A percentile compares a stretch with the other conserved stretches of the same genome.
Evolutionary conservation across 53 echinoderm and acorn worm species (phyloP).

Genomic region (Antedon mediterranea): DNA sequence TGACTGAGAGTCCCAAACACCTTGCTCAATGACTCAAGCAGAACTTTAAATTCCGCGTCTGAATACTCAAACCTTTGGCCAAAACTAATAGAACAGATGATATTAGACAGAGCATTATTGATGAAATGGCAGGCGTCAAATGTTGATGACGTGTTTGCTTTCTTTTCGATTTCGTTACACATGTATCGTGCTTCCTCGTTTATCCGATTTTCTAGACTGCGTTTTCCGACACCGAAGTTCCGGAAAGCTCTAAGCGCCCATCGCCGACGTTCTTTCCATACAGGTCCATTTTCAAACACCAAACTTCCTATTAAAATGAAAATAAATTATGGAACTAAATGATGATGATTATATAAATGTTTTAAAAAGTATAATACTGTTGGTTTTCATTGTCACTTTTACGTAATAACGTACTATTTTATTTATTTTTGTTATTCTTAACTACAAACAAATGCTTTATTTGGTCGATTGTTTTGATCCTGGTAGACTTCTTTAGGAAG

Average conservation of each 20-base stretch:
- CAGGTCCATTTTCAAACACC: conserved; percentile 22
- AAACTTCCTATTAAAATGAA: background rate
- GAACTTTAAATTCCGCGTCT: background rate
- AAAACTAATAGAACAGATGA: conserved; percentile 28
- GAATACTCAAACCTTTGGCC: conserved; percentile 25
- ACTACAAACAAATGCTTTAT: too few relatives aligned
- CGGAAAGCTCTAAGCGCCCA: conserved; percentile 54
- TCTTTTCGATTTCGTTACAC: conserved; percentile 32
- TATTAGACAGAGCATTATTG: conserved; percentile 26
- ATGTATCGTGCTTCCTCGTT: conserved; percentile 54
- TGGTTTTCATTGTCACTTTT: too few relatives aligned
- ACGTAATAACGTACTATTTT: too few relatives aligned
- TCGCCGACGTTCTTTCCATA: conserved; percentile 63
- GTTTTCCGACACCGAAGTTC: conserved; percentile 79
- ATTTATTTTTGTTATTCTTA: too few relatives aligned
- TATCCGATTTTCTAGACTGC: conserved; percentile 44
- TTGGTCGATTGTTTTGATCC: too few relatives aligned
- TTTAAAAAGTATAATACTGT: too few relatives aligned
- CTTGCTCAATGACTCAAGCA: background rate
- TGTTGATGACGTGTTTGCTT: conserved; percentile 8
- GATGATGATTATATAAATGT: too few relatives aligned
- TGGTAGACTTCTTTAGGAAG: too few relatives aligned
- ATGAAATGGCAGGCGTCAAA: background rate
- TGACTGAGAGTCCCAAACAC: background rate
- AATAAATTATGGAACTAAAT: too few relatives aligned